Conservation (phyloP, 2,113 vertebrate species). For the Cynopterus brachyotis region DNA sequence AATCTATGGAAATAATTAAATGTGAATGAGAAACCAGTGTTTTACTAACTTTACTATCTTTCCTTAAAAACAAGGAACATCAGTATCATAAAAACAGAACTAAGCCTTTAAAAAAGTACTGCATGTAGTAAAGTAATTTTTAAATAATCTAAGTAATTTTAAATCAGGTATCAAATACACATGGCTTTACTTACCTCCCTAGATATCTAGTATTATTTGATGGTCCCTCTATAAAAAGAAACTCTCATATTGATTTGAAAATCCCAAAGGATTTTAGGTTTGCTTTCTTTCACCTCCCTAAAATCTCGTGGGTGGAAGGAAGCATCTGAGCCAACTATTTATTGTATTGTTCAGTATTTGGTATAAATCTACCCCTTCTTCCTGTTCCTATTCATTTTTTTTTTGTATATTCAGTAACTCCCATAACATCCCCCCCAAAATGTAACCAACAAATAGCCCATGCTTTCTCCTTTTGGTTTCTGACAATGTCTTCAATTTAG, state of each 20-base stretch:
- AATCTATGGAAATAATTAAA: slow-evolving; percentile 40
- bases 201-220: slow-evolving; percentile 41
- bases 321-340: neutral
- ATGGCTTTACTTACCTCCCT: slow-evolving; percentile 69
- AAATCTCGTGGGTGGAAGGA: neutral
- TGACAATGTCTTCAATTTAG: neutral
- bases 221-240: neutral
- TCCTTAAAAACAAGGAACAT: slow-evolving; percentile 27
- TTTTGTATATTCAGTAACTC: neutral
- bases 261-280: neutral
- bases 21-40: slow-evolving; percentile 22
- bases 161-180: slow-evolving; percentile 40
- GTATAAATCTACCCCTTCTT: neutral
- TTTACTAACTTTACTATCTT: slow-evolving; percentile 48
- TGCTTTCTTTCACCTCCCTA: neutral
- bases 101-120: slow-evolving; percentile 12
- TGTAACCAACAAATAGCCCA: neutral
- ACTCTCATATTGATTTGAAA: neutral
- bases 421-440: neutral
- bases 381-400: slow-evolving; percentile 5
- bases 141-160: slow-evolving; percentile 50
- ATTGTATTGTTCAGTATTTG: neutral
- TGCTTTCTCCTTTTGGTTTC: neutral
- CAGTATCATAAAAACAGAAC: slow-evolving; percentile 1
- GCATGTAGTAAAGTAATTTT: neutral